These are phyloP conservation scores for Microcebus lehilahytsara DNA, from an alignment of 2,113 vertebrate genomes.

Conservation along the genomic window DNA sequence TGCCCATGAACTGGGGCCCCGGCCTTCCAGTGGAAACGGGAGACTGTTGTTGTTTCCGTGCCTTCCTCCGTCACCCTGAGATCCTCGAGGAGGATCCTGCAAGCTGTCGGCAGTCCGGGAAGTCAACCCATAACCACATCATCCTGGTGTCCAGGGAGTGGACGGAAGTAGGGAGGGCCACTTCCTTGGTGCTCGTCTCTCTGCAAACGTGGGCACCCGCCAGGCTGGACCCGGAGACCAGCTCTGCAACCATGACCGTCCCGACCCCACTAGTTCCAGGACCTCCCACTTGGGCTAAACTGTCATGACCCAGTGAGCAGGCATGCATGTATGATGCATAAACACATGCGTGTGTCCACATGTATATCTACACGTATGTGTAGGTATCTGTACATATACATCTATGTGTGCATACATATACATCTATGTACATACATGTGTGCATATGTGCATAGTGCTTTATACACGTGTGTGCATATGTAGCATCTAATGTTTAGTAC, in stretches of 20 bases:
- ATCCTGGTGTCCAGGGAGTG: fast-evolving
- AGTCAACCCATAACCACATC: not conserved
- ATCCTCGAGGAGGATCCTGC: not conserved
- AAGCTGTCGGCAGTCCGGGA: fast-evolving
- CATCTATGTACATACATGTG: not conserved
- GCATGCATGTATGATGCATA: not conserved
- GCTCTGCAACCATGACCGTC: fast-evolving
- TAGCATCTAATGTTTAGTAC: fast-evolving
- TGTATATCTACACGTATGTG: not conserved
- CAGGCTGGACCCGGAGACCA: not conserved
- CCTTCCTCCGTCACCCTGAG: not conserved
- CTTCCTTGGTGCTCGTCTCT: fast-evolving
- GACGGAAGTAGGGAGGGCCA: not conserved
- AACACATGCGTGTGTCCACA: not conserved
- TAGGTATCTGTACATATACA: not conserved
- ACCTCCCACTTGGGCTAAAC: too few species aligned
- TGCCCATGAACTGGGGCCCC: not conserved
- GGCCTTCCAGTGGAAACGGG: fast-evolving
- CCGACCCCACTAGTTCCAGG: not conserved
- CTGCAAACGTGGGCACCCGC: fast-evolving
- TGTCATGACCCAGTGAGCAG: too few species aligned
- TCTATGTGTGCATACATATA: not conserved
- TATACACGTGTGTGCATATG: not conserved
- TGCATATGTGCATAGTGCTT: not conserved
- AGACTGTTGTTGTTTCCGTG: fast-evolving